Conservation (phyloP, 2,888 invertebrate genomes). For the Ceratothoa steindachneri region DNA sequence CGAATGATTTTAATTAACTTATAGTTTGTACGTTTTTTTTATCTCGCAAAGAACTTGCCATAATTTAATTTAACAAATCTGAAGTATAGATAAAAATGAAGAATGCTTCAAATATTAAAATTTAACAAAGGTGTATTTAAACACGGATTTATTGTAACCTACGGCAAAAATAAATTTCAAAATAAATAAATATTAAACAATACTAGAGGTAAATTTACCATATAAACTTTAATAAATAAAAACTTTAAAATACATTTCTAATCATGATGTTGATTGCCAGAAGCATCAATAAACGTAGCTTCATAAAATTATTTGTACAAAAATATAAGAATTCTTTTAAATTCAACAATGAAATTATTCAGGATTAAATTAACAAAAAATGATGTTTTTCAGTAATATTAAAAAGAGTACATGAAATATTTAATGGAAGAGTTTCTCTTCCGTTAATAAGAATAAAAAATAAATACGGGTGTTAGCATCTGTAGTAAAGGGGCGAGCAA, state of each 20-base stretch:
- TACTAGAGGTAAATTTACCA: background rate
- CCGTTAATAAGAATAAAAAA: too few relatives aligned
- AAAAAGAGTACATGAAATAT: too few relatives aligned
- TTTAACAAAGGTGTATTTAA: too few relatives aligned
- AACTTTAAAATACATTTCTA: background rate
- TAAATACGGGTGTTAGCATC: too few relatives aligned
- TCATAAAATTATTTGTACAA: background rate
- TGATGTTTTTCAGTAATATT: too few relatives aligned
- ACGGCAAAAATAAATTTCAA: background rate
- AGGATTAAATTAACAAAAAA: too few relatives aligned
- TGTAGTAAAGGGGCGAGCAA: too few relatives aligned
- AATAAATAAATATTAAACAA: background rate
- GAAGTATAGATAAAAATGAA: background rate
- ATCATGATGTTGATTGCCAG: background rate
- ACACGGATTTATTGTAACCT: too few relatives aligned
- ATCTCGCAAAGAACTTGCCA: background rate
- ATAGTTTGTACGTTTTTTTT: background rate
- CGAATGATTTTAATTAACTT: background rate
- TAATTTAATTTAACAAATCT: background rate
- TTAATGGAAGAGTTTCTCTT: too few relatives aligned
- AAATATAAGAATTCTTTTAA: background rate
- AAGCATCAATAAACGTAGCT: background rate
- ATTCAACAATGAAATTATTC: background rate
- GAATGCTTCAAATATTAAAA: too few relatives aligned
- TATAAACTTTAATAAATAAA: background rate